phyloP scores from a whole-genome alignment of 2,888 invertebrate genomes.

The Bedellia somnulentella region DNA sequence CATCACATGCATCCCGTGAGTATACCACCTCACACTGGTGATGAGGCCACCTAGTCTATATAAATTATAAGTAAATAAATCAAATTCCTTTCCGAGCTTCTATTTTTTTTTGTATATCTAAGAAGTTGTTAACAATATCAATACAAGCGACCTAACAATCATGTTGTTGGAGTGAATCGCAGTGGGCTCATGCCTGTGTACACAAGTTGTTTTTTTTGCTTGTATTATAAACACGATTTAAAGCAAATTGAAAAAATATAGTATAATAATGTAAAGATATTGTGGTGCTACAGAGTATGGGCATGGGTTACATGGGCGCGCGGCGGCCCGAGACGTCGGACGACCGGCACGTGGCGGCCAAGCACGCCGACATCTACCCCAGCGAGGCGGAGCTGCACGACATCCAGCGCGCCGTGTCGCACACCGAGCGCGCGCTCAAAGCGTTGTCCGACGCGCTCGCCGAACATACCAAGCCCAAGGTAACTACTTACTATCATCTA shows the following conservation, averaged over 20 bases:
- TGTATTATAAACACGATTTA: no score
- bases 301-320: constrained; percentile 43
- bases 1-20: constrained; percentile 21
- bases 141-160: no score
- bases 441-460: constrained; percentile 88
- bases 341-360: constrained; percentile 92
- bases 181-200: no score
- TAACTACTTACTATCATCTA: constrained; percentile 8
- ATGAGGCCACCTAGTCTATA: not conserved
- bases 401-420: constrained; percentile 89
- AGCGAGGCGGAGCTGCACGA: constrained; percentile 84
- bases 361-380: constrained; percentile 93
- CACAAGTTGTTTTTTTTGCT: not conserved
- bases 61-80: no score
- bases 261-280: no score
- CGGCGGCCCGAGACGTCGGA: constrained; percentile 91
- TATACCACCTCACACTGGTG: constrained; percentile 1
- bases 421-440: constrained; percentile 92
- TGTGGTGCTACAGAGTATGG: constrained; percentile 9
- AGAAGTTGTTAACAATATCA: no score
- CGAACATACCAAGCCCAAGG: constrained; percentile 50
- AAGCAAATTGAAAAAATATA: no score
- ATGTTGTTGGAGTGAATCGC: no score
- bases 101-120: no score
- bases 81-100: no score